Base-by-base conservation (phyloP, 1,140 invertebrate genomes). In the Sarcophaga bullata region DNA sequence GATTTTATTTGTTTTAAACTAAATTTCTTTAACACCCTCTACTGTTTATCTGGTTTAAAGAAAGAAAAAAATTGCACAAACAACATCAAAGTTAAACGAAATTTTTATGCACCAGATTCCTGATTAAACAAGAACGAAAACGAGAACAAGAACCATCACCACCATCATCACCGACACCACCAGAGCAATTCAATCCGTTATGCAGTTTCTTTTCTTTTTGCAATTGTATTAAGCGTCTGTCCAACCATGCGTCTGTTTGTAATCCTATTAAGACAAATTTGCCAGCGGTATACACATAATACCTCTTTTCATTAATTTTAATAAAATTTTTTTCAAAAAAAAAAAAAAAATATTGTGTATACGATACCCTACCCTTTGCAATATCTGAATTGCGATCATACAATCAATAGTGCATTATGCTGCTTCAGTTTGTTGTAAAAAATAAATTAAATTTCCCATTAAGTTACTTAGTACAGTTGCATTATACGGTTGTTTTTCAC, bases 41-140 rank as follows among this genome's bases (percentile, higher is more conserved):
- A 50, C 48, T 52, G 47, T 25, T 78, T 78, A 52, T 52, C 48
- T 75, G 73, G 73, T 19, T 52, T 49, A 17, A 49, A 49, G 25
- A 37, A 72, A 25, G 25, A 75, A 50, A 10, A 78, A 50, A 72
- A 25, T 7, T 72, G 62, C 62, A 72, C 25, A 37, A 37, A 37
- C n/a, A 72, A 78, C 75, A 78, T 78, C 75, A 78, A 78, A 78
- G 75, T 52, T 49, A 78, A 78, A 78, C 50, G 46, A 10, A 75
- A 13, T 76, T 49, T 10, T 8, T 50, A 78, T 78, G 75, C 75
- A 78, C 48, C 19, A 50, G 50, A 78, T 17, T 78, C 48, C 48
- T 8, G 17, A 78, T 78, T 76, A 50, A 25, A 13, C 62, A 25
- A 72, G 9, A 72, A 25, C 17, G 17, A 19, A 17, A 72, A 25